Conservation (phyloP, 2,797 vertebrate species). For the Tinamus major region DNA sequence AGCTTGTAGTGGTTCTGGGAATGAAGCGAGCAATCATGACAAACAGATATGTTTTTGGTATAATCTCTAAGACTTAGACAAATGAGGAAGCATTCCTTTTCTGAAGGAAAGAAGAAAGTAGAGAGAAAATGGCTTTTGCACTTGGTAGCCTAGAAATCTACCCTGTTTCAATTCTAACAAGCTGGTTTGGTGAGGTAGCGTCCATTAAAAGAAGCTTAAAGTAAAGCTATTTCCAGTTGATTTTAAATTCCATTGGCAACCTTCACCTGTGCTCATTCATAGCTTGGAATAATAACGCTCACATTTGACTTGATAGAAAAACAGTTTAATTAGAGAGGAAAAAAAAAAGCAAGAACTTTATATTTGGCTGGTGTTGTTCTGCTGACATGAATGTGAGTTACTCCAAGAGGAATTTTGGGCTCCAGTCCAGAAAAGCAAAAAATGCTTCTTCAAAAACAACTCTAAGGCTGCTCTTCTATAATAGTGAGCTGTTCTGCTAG, state of each 20-base stretch:
- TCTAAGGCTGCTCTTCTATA: background rate
- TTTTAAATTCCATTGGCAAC: conserved; percentile 18
- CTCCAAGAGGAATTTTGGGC: conserved; percentile 2
- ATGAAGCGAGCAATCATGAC: background rate
- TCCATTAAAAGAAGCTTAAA: background rate
- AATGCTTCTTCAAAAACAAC: background rate
- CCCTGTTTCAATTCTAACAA: background rate
- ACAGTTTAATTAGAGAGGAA: background rate
- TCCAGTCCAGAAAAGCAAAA: conserved; percentile 25
- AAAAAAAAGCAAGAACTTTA: background rate
- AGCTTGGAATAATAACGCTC: background rate
- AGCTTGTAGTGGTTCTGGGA: background rate
- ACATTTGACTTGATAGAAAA: background rate
- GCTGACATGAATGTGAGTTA: background rate
- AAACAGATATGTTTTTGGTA: fast-evolving
- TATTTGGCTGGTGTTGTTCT: background rate
- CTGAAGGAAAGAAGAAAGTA: background rate
- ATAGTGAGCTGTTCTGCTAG: background rate
- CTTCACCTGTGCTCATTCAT: conserved; percentile 5
- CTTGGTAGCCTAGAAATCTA: background rate
- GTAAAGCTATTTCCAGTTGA: background rate
- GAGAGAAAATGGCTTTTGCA: background rate
- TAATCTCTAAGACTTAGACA: background rate
- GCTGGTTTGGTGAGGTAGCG: background rate
- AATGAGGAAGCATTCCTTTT: background rate